These are phyloP conservation scores for Crotalus horridus DNA, from an alignment of 2,113 vertebrate species.

Conservation along the genomic window DNA sequence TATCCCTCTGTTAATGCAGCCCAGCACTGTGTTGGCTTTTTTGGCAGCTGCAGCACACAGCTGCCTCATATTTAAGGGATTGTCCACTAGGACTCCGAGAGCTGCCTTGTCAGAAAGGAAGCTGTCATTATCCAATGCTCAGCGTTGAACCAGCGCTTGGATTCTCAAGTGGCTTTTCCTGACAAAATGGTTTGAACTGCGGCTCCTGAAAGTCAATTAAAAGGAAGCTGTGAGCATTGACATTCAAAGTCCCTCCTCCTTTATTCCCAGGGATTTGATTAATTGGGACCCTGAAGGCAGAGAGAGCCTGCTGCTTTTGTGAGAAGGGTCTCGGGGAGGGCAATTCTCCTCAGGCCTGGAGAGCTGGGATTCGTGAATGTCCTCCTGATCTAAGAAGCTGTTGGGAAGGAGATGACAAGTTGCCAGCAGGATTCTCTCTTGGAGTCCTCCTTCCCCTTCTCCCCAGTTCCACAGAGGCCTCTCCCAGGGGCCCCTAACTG, in stretches of 20 bases:
- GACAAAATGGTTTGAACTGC: neutral
- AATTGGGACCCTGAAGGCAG: neutral
- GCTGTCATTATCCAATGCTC: too few relatives aligned
- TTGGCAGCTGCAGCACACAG: too few relatives aligned
- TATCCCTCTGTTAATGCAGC: too few relatives aligned
- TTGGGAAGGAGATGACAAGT: neutral
- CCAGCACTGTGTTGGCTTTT: too few relatives aligned
- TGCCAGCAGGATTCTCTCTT: neutral
- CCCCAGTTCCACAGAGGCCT: accelerated
- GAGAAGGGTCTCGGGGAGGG: neutral
- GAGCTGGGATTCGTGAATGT: too few relatives aligned
- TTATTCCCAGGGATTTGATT: neutral
- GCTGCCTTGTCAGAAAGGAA: neutral
- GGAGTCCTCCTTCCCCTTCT: neutral
- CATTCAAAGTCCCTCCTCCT: neutral
- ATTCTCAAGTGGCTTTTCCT: neutral
- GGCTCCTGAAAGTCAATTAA: neutral
- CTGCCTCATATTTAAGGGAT: too few relatives aligned
- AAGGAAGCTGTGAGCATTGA: neutral
- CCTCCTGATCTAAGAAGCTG: neutral
- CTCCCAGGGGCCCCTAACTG: neutral
- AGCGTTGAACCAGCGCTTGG: neutral
- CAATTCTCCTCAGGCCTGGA: too few relatives aligned
- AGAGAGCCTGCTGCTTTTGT: neutral
- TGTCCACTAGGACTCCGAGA: too few relatives aligned